Evolutionary conservation across 2,888 invertebrate species (phyloP), one percentile per base, ranked within the genome.

Genomic region (Harpalus rufipes): DNA sequence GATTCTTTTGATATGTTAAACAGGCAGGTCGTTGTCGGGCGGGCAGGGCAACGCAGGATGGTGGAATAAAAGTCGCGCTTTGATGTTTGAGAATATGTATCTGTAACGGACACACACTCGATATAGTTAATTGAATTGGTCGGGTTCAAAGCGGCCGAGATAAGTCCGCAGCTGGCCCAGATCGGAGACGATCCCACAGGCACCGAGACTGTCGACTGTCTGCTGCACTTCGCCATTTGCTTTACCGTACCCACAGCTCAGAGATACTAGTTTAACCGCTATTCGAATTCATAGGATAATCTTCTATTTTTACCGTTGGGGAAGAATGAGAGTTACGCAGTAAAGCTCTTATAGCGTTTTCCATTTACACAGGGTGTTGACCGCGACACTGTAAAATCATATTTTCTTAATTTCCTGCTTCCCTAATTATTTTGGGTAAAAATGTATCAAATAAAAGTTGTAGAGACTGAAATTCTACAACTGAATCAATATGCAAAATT

Each of bases 1-100:
- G 84, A 84, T 84, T 84, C 84, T 84, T 84, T 84, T 84, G 84
- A 84, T 84, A 84, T 84, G 84, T 84, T 84, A 84, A 84, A 84
- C 58, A 84, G 84, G 41, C 58, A 84, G 84, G 41, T 16, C 16
- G 51, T 10, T 65, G 61, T 68, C 21, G 18, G 12, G 18, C 63
- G 25, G 63, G n/a, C 25, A 25, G 63, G 25, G 63, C 10, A 10
- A 12, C 63, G 5, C 3, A 18, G 63, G 78, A 14, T 12, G 39
- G 78, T 12, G 25, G 78, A 80, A 80, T 80, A 80, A 80, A 80
- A 80, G 59, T 80, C 51, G 58, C 39, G 63, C 84, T 84, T 84
- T 84, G 84, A 84, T 79, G 84, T 84, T 83, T 21, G 84, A 78
- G 84, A 84, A 84, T 84, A 84, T 84, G 80, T 84, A 84, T 84